phyloP scores from a whole-genome alignment of 2,888 invertebrate genomes.

The Ischnura elegans region DNA sequence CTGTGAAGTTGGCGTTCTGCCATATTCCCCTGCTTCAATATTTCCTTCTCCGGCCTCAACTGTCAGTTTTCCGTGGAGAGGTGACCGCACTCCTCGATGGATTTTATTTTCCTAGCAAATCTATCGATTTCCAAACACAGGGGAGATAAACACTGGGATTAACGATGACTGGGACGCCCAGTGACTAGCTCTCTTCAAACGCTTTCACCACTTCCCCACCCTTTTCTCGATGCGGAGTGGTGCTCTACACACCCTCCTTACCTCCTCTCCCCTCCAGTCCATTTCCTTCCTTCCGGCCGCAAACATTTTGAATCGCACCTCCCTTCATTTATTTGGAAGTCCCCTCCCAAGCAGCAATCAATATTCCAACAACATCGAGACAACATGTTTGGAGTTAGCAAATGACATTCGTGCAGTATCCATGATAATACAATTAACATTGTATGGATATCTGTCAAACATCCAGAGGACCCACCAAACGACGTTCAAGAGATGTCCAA shows the following conservation, averaged over 20 bases:
- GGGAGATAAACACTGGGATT: constrained; percentile 22
- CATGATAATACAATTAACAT: no score
- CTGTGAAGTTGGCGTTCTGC: no score
- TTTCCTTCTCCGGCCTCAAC: neutral
- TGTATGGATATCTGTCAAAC: no score
- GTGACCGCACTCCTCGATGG: neutral
- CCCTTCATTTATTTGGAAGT: no score
- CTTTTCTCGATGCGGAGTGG: neutral
- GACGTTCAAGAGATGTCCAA: no score
- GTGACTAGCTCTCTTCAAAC: neutral
- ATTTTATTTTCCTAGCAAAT: neutral
- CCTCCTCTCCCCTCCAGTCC: neutral
- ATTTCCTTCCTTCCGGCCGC: neutral
- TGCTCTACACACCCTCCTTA: neutral
- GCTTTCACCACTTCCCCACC: neutral
- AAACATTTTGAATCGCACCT: neutral
- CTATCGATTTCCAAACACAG: neutral
- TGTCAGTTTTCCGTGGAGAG: neutral
- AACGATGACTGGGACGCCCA: neutral
- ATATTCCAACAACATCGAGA: no score
- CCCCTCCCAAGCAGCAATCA: no score
- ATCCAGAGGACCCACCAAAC: no score
- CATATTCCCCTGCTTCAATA: neutral
- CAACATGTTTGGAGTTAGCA: no score
- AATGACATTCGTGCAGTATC: no score